phyloP scores from a whole-genome alignment of 2,113 vertebrate genomes.

The Paradoxurus hermaphroditus region DNA sequence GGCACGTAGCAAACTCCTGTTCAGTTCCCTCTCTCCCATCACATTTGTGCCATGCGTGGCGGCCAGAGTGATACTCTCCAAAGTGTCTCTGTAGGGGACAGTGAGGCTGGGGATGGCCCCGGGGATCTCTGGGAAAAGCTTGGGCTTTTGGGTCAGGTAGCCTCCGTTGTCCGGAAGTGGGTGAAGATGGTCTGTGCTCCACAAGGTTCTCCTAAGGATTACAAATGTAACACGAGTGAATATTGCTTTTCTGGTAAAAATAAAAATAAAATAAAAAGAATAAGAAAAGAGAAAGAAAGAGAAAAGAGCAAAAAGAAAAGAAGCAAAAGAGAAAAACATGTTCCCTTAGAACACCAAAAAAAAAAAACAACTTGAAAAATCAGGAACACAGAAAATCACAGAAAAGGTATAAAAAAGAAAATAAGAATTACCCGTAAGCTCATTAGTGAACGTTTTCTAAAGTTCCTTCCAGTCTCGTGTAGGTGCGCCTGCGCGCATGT shows the following conservation, averaged over 20 bases:
- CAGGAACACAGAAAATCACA: background rate
- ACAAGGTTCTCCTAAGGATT: background rate
- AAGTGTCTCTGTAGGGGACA: background rate
- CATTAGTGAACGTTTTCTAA: background rate
- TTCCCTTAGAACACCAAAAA: background rate
- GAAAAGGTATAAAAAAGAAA: slow-evolving; percentile 8
- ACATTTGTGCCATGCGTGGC: background rate
- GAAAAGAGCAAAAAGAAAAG: background rate
- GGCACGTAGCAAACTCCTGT: background rate
- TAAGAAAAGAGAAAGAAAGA: background rate
- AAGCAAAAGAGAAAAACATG: background rate
- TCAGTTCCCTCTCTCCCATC: background rate
- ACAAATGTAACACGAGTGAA: background rate
- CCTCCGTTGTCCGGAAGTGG: background rate
- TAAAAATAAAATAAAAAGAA: background rate
- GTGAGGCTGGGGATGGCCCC: background rate
- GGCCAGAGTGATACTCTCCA: background rate
- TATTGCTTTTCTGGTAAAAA: background rate
- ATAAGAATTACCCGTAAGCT: background rate
- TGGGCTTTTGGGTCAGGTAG: background rate
- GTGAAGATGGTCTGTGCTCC: background rate
- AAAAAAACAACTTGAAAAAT: background rate
- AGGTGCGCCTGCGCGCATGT: fast-evolving
- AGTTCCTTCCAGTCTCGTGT: background rate
- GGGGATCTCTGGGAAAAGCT: background rate